phyloP scores from a whole-genome alignment of 2,888 invertebrate genomes.

The Altica lythri region DNA sequence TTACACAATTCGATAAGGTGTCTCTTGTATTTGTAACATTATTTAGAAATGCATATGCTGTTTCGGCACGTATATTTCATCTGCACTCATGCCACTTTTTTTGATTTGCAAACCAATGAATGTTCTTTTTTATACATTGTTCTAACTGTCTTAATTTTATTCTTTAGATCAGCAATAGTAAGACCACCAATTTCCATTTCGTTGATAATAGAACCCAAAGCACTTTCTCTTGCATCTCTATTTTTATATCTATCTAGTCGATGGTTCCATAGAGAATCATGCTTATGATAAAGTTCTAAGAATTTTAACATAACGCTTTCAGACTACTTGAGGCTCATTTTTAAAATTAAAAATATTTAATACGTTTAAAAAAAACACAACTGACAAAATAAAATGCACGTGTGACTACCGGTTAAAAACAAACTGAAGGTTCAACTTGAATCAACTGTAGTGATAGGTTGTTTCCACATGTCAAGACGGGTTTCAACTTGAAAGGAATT shows the following conservation, averaged over 20 bases:
- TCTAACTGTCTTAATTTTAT: constrained; percentile 55
- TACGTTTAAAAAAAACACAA: too few relatives aligned
- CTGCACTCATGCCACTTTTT: constrained; percentile 28
- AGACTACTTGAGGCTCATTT: background rate
- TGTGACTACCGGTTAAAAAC: too few relatives aligned
- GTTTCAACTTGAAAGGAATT: too few relatives aligned
- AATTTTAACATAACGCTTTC: background rate
- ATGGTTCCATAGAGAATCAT: too few relatives aligned
- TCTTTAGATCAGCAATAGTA: too few relatives aligned
- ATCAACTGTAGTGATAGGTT: too few relatives aligned
- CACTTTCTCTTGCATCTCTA: constrained; percentile 44
- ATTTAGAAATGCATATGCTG: constrained; percentile 36
- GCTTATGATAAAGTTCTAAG: too few relatives aligned
- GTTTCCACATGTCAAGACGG: too few relatives aligned
- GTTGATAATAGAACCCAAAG: constrained; percentile 40
- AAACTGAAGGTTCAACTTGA: too few relatives aligned
- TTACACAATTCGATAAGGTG: constrained; percentile 36
- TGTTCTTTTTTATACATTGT: constrained; percentile 54
- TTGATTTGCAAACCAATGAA: constrained; percentile 44
- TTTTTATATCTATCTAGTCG: background rate
- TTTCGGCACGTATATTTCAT: constrained; percentile 34
- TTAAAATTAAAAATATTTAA: too few relatives aligned
- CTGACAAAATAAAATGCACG: too few relatives aligned
- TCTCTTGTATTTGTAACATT: constrained; percentile 30
- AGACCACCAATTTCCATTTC: constrained; percentile 40